Base-by-base conservation (phyloP, 2,113 vertebrate species). In the Hyaena hyaena region DNA sequence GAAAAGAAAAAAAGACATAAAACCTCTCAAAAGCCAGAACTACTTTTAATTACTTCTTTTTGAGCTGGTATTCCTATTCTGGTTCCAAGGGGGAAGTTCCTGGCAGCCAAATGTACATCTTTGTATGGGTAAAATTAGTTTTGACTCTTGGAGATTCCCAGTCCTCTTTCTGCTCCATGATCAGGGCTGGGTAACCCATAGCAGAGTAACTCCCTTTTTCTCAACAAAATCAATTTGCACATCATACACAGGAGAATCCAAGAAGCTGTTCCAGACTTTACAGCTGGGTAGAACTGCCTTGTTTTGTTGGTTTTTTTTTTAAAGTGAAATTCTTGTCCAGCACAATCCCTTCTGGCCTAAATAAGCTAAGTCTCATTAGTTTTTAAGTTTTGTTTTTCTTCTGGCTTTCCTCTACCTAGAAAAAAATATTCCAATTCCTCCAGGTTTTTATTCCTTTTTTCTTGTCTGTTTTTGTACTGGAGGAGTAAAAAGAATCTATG, bases 351-450 rank as follows among this genome's bases (percentile, higher is more conserved):
- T 86, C 53, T 63, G 83, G 58, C 8, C 58, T 88, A 88, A n/a
- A 43, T 33, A 80, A 87, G 58, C 35, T 55, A 96, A 68, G 24
- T 82, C 5, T 92, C 10, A 89, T 23, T 63, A 65, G 9, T 87
- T 87, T 90, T 65, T 90, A 55, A 31, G 16, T 80, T 88, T 53
- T 50, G n/a, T 89, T 93, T 95, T 95, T 69, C 76, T 93, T 88
- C 53, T 1, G 55, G 23, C 31, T 97, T 33, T 74, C 50, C 2
- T 94, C 79, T 83, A 15, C 68, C 43, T 68, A 73, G 11, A 95
- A 87, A 55, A 93, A 93, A 82, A 58, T 74, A 69, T 81, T 90
- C 33, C 31, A 71, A 4, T 69, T 71, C 19, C n/a, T 97, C 23
- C 23, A 92, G 39, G 48, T 90, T 87, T 87, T 43, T 97, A 48